Percentiles rank a stretch among this genome's conserved stretches.
Evolutionary conservation across 2,888 invertebrate species (phyloP).

Genomic region (Caenorhabditis sp.): DNA sequence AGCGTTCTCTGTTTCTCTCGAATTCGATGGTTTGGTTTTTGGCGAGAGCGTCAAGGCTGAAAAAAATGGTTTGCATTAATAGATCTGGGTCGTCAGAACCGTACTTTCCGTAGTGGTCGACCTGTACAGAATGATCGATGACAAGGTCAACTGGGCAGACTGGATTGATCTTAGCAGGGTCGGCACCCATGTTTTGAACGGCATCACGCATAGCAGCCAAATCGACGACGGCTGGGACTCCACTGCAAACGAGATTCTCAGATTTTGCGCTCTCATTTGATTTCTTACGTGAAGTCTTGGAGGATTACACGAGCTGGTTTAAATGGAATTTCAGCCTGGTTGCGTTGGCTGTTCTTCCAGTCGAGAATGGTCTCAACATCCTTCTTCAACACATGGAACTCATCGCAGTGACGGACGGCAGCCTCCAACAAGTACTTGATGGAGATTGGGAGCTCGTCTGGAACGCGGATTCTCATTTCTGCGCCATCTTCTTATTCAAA

Average conservation of each 20-base stretch:
- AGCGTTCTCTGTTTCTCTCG: conserved; percentile 95
- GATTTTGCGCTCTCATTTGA: background rate
- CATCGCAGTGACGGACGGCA: conserved; percentile 96
- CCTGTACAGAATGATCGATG: conserved; percentile 98
- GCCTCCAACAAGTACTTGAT: conserved; percentile 95
- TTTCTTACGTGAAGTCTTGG: conserved; percentile 87
- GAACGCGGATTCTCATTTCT: conserved; percentile 73
- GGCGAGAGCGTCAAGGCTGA: conserved; percentile 90
- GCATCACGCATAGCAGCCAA: conserved; percentile 99
- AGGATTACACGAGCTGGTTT: conserved; percentile 96
- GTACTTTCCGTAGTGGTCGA: conserved; percentile 90
- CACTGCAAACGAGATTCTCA: conserved; percentile 86
- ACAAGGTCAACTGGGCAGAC: conserved; percentile 97
- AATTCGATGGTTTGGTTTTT: conserved; percentile 97
- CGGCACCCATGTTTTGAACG: conserved; percentile 90
- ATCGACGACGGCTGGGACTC: conserved; percentile 98
- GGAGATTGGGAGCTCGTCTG: conserved; percentile 90
- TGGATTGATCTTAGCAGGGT: conserved; percentile 96
- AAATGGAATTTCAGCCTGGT: conserved; percentile 92
- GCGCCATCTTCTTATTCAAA: background rate
- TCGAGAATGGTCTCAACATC: conserved; percentile 93
- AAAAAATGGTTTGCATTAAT: conserved; percentile 80
- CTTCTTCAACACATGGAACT: conserved; percentile 91
- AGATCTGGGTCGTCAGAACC: conserved; percentile 40
- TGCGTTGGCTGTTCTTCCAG: conserved; percentile 90